Evolutionary conservation across 2,888 invertebrate species (phyloP).

Genomic region (Acronicta leporina): DNA sequence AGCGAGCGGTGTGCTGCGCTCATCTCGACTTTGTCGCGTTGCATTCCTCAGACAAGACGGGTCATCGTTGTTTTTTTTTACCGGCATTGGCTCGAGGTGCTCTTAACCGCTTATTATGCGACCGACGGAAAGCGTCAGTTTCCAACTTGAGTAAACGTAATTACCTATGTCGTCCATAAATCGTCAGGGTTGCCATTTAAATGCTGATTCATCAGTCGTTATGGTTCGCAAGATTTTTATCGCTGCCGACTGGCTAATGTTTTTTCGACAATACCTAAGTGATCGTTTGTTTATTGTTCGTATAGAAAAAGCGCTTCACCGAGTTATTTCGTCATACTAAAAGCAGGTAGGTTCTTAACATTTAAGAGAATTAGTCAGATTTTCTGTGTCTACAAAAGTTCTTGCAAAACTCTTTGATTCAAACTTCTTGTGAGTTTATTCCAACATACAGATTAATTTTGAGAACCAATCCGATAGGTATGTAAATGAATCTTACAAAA

Average conservation of each 20-base stretch:
- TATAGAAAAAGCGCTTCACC: conserved; percentile 22
- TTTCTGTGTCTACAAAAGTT: too few species aligned
- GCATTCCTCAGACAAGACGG: conserved; percentile 76
- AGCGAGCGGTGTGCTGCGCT: conserved; percentile 62
- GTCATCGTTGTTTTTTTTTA: conserved; percentile 74
- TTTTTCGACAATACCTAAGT: conserved; percentile 60
- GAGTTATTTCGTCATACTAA: conserved; percentile 3
- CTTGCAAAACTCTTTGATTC: too few species aligned
- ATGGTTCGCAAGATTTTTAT: conserved; percentile 67
- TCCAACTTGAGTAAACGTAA: conserved; percentile 62
- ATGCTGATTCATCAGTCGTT: conserved; percentile 78
- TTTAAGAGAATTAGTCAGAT: neutral
- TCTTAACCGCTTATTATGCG: conserved; percentile 70
- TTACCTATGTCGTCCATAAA: conserved; percentile 61
- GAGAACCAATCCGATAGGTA: conserved; percentile 9
- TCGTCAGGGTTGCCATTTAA: conserved; percentile 64
- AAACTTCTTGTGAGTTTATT: conserved; percentile 2
- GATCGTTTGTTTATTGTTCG: conserved; percentile 41
- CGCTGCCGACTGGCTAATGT: conserved; percentile 53
- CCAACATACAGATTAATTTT: neutral
- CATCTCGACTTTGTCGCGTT: conserved; percentile 81
- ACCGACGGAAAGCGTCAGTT: conserved; percentile 68
- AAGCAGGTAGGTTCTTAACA: neutral
- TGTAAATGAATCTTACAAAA: neutral
- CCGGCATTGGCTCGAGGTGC: conserved; percentile 70